Base-by-base conservation (phyloP, 1,140 invertebrate species). In the Brachionus angularis region DNA sequence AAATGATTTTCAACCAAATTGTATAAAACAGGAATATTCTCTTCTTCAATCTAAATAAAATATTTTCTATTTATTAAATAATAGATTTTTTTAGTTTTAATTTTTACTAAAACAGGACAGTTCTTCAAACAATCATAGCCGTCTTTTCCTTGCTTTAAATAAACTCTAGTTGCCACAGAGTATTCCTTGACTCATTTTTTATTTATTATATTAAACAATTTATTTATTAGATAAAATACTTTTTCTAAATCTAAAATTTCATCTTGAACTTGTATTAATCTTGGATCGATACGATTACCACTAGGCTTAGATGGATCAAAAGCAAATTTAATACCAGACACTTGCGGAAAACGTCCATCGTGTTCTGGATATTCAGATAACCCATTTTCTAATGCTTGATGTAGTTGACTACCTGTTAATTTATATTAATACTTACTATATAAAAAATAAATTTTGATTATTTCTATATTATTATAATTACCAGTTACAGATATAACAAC, bases 311-410 rank as follows among this genome's bases (percentile, higher is more conserved):
- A 81, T 0, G 91, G 89, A 82, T 93, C 87, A 81, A 93, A 93
- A 1, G 87, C 88, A 82, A 93, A 94, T 71, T 84, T 86, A 2
- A 93, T 79, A 29, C 91, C 91, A 0, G 89, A 85, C 18, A 81
- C 77, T 71, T 91, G 86, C 1, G 88, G 88, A 79, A 91, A 91
- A 33, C 89, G 79, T 7, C 89, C 89, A 78, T 91, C 89, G 18
- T 90, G 80, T 75, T 87, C 88, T 0, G 90, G 90, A 79, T 89
- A 91, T 75, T 87, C 85, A 2, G 84, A 87, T 34, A 88, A 86
- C 21, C 86, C 84, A 78, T 94, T 94, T 79, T 94, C 91, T 72
- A 94, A 78, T 0, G 88, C 88, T 73, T 85, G 80, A 58, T 89
- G 79, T 21, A 93, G 0, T 90, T 89, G 82, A 78, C 77, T 39